phyloP scores from a whole-genome alignment of 2,113 vertebrate species.

The Gallinago undulata region DNA sequence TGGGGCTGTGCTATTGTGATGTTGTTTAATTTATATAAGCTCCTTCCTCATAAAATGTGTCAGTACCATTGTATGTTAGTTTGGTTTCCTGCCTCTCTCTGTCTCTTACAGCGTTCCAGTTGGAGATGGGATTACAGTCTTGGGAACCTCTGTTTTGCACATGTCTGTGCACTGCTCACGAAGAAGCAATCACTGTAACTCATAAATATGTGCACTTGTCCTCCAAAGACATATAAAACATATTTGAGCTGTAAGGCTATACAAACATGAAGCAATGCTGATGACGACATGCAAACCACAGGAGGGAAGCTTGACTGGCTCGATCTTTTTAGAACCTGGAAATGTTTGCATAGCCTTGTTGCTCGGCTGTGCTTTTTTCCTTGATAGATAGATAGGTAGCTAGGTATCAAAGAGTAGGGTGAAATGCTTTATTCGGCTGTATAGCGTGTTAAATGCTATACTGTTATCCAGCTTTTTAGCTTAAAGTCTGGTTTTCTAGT shows the following conservation, averaged over 20 bases:
- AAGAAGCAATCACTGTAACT: conserved; percentile 51
- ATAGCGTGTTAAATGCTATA: background rate
- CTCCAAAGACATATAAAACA: conserved; percentile 59
- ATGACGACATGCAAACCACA: conserved; percentile 52
- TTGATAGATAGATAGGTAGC: background rate
- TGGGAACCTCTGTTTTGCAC: conserved; percentile 44
- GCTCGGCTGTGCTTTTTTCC: background rate
- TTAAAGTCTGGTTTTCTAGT: background rate
- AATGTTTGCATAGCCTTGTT: conserved; percentile 52
- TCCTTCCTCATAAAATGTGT: background rate
- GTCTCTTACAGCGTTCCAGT: background rate
- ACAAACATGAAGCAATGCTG: conserved; percentile 53
- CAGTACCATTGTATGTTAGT: background rate
- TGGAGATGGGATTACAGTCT: conserved; percentile 23
- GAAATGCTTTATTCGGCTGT: background rate
- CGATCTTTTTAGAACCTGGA: conserved; percentile 41
- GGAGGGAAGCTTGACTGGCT: conserved; percentile 41
- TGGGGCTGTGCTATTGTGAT: background rate
- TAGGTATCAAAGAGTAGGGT: background rate
- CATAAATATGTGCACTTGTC: conserved; percentile 53
- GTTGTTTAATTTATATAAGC: background rate
- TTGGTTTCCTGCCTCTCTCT: background rate
- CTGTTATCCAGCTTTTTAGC: background rate
- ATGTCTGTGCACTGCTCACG: conserved; percentile 24
- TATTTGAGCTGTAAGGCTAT: conserved; percentile 65